Evolutionary conservation across 2,797 vertebrate species (phyloP).

Genomic region (Pelodytes ibericus): DNA sequence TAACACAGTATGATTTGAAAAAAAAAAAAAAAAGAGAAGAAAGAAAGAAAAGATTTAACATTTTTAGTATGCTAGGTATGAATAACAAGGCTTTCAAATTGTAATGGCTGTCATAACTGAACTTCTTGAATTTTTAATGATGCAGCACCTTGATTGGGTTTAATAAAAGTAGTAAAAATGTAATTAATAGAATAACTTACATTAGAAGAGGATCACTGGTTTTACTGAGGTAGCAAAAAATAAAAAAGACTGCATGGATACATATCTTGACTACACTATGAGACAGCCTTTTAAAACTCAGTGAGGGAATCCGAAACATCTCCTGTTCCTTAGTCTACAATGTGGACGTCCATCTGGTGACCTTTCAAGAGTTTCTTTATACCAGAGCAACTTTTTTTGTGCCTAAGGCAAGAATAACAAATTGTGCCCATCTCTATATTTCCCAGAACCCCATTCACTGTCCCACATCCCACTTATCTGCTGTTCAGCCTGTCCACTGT

Average conservation of each 20-base stretch:
- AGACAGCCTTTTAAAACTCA: not conserved
- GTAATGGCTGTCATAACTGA: constrained; percentile 73
- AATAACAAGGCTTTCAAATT: constrained; percentile 75
- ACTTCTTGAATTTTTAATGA: constrained; percentile 64
- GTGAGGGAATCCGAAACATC: not conserved
- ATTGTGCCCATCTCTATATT: too few relatives aligned
- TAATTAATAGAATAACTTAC: constrained; percentile 59
- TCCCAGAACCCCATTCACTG: too few relatives aligned
- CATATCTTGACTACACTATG: constrained; percentile 4
- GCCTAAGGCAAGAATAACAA: too few relatives aligned
- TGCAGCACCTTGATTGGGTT: constrained; percentile 61
- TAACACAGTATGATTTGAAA: constrained; percentile 10
- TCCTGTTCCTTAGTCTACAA: not conserved
- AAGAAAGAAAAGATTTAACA: constrained; percentile 62
- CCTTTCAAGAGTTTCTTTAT: too few relatives aligned
- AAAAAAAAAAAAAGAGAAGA: not conserved
- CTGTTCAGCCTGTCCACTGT: too few relatives aligned
- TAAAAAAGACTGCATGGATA: constrained; percentile 31
- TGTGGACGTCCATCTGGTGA: too few relatives aligned
- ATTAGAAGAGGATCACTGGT: constrained; percentile 58
- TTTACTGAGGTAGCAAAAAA: constrained; percentile 55
- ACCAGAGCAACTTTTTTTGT: too few relatives aligned
- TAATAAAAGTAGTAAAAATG: constrained; percentile 66
- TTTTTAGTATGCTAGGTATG: constrained; percentile 69
- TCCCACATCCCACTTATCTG: too few relatives aligned